A percentile compares a stretch with the other conserved stretches of the same genome.
phyloP scores from a whole-genome alignment of 2,888 invertebrate genomes.

The Epinotia ramella region DNA sequence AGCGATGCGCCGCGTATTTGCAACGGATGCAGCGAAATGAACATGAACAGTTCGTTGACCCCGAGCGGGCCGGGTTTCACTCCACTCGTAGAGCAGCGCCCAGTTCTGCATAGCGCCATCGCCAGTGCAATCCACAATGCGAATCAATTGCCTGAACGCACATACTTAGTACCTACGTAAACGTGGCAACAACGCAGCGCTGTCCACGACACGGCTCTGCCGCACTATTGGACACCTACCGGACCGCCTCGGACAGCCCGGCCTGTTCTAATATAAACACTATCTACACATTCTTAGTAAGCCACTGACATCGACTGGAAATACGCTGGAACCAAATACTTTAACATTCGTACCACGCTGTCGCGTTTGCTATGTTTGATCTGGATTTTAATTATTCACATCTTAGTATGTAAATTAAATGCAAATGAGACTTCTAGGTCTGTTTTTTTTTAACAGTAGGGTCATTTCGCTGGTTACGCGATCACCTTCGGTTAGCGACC shows the following conservation, averaged over 20 bases:
- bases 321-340: slow-evolving; percentile 32
- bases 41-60: slow-evolving; percentile 83
- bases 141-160: slow-evolving; percentile 60
- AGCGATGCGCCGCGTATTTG: slow-evolving; percentile 79
- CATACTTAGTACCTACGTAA: slow-evolving; percentile 57
- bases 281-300: slow-evolving; percentile 42
- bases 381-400: neutral
- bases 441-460: no score
- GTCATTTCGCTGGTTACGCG: no score
- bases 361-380: neutral
- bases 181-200: slow-evolving; percentile 61
- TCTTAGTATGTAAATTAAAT: neutral
- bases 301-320: slow-evolving; percentile 43
- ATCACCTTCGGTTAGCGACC: no score
- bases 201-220: slow-evolving; percentile 38
- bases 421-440: neutral
- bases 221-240: slow-evolving; percentile 40
- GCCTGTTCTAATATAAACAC: slow-evolving; percentile 44
- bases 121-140: slow-evolving; percentile 56
- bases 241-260: slow-evolving; percentile 30
- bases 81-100: slow-evolving; percentile 76
- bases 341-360: slow-evolving; percentile 3
- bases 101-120: slow-evolving; percentile 51
- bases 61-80: slow-evolving; percentile 81
- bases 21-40: slow-evolving; percentile 85